Conservation (phyloP, 2,888 invertebrate species). For the Drosophila multiciliata region DNA sequence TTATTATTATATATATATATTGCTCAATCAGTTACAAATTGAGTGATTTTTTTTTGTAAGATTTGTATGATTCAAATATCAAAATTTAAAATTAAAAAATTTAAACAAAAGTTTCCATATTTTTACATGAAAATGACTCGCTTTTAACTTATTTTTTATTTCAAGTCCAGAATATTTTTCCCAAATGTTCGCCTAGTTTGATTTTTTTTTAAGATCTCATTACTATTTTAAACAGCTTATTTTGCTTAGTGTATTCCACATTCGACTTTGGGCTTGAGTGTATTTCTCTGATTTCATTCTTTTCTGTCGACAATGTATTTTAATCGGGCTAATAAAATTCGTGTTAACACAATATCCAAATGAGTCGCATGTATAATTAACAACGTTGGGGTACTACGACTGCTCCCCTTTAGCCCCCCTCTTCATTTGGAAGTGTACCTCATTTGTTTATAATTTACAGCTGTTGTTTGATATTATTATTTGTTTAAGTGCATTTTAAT, state of each 20-base stretch:
- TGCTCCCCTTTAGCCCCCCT: not conserved
- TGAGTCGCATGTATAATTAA: slow-evolving; percentile 51
- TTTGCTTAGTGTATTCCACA: slow-evolving; percentile 4
- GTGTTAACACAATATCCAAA: slow-evolving; percentile 66
- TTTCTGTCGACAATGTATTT: slow-evolving; percentile 46
- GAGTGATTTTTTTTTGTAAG: not conserved
- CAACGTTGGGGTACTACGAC: slow-evolving; percentile 6
- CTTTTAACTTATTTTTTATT: not conserved
- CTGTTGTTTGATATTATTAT: slow-evolving; percentile 31
- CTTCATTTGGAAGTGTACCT: slow-evolving; percentile 1
- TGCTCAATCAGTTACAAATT: not conserved
- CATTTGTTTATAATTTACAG: slow-evolving; percentile 58
- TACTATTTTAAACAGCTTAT: not conserved
- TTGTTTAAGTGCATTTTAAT: slow-evolving; percentile 54
- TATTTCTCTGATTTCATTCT: not conserved
- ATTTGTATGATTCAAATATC: not conserved
- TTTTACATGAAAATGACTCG: not conserved
- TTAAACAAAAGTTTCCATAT: not conserved
- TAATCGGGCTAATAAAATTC: slow-evolving; percentile 75
- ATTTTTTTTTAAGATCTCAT: not conserved
- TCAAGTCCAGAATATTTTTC: not conserved
- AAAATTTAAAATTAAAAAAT: not conserved
- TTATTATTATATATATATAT: not conserved
- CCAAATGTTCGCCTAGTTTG: not conserved
- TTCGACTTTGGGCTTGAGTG: not conserved